Evolutionary conservation across 1,140 invertebrate species (phyloP).

Genomic region (Sycophaga agraensis): DNA sequence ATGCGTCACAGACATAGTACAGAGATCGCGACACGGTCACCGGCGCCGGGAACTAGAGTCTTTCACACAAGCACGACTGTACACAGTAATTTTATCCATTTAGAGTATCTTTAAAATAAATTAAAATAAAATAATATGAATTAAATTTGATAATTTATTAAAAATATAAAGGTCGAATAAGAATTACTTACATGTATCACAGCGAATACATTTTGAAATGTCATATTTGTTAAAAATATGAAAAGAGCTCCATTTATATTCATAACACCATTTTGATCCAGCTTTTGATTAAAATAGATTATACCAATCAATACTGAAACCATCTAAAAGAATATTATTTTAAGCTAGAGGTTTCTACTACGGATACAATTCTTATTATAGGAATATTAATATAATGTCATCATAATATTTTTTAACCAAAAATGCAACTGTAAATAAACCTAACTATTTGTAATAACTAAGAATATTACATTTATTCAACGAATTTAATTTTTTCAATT

Average conservation of each 20-base stretch:
- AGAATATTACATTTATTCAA: too few species aligned
- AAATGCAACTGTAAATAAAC: too few species aligned
- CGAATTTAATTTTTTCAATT: too few species aligned
- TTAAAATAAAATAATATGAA: background rate
- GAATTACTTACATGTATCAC: slow-evolving; percentile 78
- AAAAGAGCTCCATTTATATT: slow-evolving; percentile 97
- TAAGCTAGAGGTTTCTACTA: too few species aligned
- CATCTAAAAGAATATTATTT: slow-evolving; percentile 73
- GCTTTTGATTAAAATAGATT: slow-evolving; percentile 83
- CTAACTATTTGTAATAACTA: too few species aligned
- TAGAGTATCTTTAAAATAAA: background rate
- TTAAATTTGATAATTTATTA: too few species aligned
- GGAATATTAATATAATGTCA: slow-evolving; percentile 13
- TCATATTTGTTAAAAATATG: slow-evolving; percentile 90
- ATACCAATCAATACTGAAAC: slow-evolving; percentile 83
- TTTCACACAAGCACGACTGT: too few species aligned
- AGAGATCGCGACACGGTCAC: too few species aligned
- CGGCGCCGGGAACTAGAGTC: too few species aligned
- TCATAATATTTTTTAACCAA: background rate
- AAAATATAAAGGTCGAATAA: background rate
- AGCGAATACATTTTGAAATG: slow-evolving; percentile 87
- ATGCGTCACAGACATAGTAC: too few species aligned
- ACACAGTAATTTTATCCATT: too few species aligned
- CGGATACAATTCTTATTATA: too few species aligned
- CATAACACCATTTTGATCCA: slow-evolving; percentile 87